phyloP scores from a whole-genome alignment of 1,140 invertebrate species.

The Papilio machaon region DNA sequence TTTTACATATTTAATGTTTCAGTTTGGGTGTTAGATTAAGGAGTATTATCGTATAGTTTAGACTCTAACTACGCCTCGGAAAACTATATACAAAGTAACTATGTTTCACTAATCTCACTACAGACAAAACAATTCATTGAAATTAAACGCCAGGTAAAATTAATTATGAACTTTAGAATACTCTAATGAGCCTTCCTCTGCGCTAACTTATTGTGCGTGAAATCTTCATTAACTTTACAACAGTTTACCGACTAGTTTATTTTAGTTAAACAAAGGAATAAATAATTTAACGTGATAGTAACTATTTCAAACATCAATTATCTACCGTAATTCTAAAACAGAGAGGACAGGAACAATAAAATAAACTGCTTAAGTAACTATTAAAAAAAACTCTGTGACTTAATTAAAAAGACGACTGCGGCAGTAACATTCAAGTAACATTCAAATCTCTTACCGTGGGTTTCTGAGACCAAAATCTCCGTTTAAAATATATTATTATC shows the following conservation, averaged over 20 bases:
- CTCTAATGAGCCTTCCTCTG: conserved; percentile 21
- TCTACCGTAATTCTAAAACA: neutral
- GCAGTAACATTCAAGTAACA: no score
- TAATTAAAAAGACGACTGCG: no score
- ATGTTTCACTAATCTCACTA: conserved; percentile 3
- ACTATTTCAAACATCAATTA: neutral
- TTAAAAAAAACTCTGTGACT: no score
- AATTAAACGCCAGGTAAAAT: conserved; percentile 28
- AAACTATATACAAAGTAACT: neutral
- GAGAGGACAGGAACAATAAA: no score
- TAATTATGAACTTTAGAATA: conserved; percentile 28
- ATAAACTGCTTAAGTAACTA: no score
- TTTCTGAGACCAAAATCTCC: no score
- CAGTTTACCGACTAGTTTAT: neutral
- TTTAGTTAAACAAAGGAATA: neutral
- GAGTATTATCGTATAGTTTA: neutral
- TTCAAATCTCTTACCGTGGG: no score
- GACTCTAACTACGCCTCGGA: neutral
- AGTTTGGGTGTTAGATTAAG: no score
- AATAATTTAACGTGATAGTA: neutral
- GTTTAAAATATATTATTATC: no score
- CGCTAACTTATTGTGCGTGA: conserved; percentile 33
- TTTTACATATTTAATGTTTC: no score
- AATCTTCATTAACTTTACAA: conserved; percentile 9
- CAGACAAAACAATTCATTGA: conserved; percentile 27